These are phyloP conservation scores for Myotis davidii DNA, from an alignment of 2,113 vertebrate species.

Conservation along the genomic window DNA sequence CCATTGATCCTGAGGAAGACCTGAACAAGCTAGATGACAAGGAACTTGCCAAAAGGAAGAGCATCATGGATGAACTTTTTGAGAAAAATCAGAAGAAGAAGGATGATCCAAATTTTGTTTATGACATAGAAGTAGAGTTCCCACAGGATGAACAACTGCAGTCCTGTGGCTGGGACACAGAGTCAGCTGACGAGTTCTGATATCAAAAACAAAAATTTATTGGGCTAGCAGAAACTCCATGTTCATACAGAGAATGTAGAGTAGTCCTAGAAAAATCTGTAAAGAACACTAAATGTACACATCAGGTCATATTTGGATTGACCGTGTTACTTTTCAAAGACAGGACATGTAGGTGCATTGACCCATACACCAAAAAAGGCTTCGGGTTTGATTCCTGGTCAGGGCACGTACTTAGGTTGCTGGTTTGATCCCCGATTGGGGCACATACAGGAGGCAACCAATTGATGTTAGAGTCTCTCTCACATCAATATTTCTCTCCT, in stretches of 20 bases:
- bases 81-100: slow-evolving; percentile 92
- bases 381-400: too few species aligned
- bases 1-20: slow-evolving; percentile 91
- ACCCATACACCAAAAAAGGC: too few species aligned
- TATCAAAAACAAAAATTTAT: neutral
- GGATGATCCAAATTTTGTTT: slow-evolving; percentile 93
- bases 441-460: too few species aligned
- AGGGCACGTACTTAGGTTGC: too few species aligned
- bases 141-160: slow-evolving; percentile 84
- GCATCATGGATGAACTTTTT: slow-evolving; percentile 94
- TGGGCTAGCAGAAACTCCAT: neutral
- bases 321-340: slow-evolving; percentile 39
- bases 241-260: neutral
- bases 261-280: slow-evolving; percentile 35
- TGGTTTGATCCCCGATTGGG: too few species aligned
- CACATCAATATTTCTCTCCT: too few species aligned
- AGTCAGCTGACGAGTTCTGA: slow-evolving; percentile 91
- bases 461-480: too few species aligned
- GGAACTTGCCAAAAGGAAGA: slow-evolving; percentile 91
- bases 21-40: slow-evolving; percentile 95
- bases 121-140: slow-evolving; percentile 94
- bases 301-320: neutral
- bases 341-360: neutral
- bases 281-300: neutral
- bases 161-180: slow-evolving; percentile 93